Conservation (phyloP, 2,113 vertebrate species). For the Xenopus tropicalis region DNA sequence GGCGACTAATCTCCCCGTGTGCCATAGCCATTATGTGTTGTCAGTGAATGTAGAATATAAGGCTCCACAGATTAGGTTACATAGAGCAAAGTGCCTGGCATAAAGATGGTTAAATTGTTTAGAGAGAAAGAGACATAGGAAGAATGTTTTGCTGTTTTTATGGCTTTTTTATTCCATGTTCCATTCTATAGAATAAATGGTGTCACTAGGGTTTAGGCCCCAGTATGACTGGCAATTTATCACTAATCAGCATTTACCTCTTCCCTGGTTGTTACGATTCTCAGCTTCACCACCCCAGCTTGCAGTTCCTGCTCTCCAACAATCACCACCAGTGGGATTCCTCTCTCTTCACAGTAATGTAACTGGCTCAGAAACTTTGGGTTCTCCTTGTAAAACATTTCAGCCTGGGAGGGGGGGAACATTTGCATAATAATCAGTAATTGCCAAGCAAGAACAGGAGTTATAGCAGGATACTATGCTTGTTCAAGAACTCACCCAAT, state of each 20-base stretch:
- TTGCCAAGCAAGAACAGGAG: too few relatives aligned
- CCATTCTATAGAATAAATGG: too few relatives aligned
- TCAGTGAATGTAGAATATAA: too few relatives aligned
- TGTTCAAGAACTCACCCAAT: too few relatives aligned
- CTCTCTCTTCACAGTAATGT: slow-evolving; percentile 82
- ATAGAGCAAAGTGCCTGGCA: not conserved
- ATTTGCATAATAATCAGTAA: not conserved
- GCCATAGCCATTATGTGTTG: too few relatives aligned
- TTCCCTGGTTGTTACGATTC: slow-evolving; percentile 74
- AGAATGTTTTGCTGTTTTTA: not conserved
- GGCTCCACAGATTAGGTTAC: too few relatives aligned
- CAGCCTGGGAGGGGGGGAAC: slow-evolving; percentile 68
- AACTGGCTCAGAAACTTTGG: slow-evolving; percentile 90
- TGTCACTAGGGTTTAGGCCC: too few relatives aligned
- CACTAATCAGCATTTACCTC: slow-evolving; percentile 68
- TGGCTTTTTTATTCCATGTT: too few relatives aligned
- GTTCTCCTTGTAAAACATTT: slow-evolving; percentile 87
- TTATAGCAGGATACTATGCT: too few relatives aligned
- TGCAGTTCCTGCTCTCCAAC: slow-evolving; percentile 87
- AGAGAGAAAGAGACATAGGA: not conserved
- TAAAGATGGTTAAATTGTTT: not conserved
- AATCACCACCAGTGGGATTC: slow-evolving; percentile 87
- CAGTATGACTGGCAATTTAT: not conserved
- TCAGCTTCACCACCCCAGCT: slow-evolving; percentile 80
- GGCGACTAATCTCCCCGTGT: too few relatives aligned